These are phyloP conservation scores for Mercenaria mercenaria DNA, from an alignment of 1,140 invertebrate genomes.

Conservation along the genomic window DNA sequence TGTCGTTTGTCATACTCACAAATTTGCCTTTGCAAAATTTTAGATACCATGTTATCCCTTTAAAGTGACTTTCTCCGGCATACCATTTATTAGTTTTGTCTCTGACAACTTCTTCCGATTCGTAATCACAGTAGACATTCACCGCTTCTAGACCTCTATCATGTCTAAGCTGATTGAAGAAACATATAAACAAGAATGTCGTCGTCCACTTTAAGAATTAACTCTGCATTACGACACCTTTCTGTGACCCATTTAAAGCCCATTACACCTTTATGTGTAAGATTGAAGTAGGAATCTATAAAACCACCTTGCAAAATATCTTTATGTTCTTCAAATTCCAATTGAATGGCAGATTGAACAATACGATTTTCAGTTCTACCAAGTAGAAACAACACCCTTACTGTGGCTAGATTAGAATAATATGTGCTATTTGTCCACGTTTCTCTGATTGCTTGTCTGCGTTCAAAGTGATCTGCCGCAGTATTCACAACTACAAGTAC, in stretches of 20 bases:
- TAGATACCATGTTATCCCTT: slow-evolving; percentile 36
- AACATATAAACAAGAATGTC: slow-evolving; percentile 92
- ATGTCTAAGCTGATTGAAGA: neutral
- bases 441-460: slow-evolving; percentile 64
- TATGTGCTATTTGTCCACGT: slow-evolving; percentile 76
- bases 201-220: slow-evolving; percentile 95
- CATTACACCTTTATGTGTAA: slow-evolving; percentile 90
- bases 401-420: slow-evolving; percentile 9
- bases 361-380: slow-evolving; percentile 87
- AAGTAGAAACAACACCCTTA: slow-evolving; percentile 85
- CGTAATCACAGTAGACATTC: slow-evolving; percentile 36
- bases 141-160: neutral
- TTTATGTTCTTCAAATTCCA: slow-evolving; percentile 53
- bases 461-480: slow-evolving; percentile 36
- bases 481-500: slow-evolving; percentile 72
- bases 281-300: slow-evolving; percentile 68
- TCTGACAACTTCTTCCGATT: slow-evolving; percentile 22
- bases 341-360: slow-evolving; percentile 19
- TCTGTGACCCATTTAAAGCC: slow-evolving; percentile 92
- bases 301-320: slow-evolving; percentile 69
- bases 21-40: slow-evolving; percentile 84
- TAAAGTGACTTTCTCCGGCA: slow-evolving; percentile 45
- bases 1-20: slow-evolving; percentile 70
- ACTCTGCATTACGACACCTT: slow-evolving; percentile 89
- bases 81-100: slow-evolving; percentile 41